Evolutionary conservation across 2,888 invertebrate genomes (phyloP).

Genomic region (Coleophora flavipennella): DNA sequence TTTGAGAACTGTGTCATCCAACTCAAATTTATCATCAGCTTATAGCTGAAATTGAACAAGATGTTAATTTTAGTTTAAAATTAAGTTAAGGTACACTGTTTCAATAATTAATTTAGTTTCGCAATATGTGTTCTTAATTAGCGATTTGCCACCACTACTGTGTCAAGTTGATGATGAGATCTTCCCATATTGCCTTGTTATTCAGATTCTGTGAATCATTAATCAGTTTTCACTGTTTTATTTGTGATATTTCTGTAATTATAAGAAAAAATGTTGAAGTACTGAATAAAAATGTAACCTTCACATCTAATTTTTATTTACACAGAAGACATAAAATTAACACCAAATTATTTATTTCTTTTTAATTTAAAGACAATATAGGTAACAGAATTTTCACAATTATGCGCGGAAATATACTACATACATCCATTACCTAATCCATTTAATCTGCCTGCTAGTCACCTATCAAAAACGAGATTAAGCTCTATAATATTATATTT

Average conservation of each 20-base stretch:
- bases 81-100: neutral
- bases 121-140: conserved; percentile 25
- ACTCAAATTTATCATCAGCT: conserved; percentile 3
- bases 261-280: conserved; percentile 49
- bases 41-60: conserved; percentile 6
- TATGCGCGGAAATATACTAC: too few relatives aligned
- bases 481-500: too few relatives aligned
- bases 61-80: neutral
- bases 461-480: too few relatives aligned
- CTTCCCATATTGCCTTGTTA: conserved; percentile 38
- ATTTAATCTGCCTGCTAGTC: too few relatives aligned
- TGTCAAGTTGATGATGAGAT: conserved; percentile 37
- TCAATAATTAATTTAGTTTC: neutral
- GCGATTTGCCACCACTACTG: conserved; percentile 23
- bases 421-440: too few relatives aligned
- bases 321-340: neutral
- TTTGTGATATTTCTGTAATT: conserved; percentile 61
- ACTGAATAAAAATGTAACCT: conserved; percentile 33
- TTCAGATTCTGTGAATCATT: conserved; percentile 68
- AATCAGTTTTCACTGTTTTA: conserved; percentile 61
- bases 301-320: too few relatives aligned
- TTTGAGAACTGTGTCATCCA: too few relatives aligned
- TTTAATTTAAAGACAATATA: too few relatives aligned
- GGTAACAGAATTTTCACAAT: too few relatives aligned
- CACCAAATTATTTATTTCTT: too few relatives aligned